A percentile compares a stretch with the other conserved stretches of the same genome.
phyloP scores from a whole-genome alignment of 2,797 vertebrate species.

The Heterohyrax brucei region DNA sequence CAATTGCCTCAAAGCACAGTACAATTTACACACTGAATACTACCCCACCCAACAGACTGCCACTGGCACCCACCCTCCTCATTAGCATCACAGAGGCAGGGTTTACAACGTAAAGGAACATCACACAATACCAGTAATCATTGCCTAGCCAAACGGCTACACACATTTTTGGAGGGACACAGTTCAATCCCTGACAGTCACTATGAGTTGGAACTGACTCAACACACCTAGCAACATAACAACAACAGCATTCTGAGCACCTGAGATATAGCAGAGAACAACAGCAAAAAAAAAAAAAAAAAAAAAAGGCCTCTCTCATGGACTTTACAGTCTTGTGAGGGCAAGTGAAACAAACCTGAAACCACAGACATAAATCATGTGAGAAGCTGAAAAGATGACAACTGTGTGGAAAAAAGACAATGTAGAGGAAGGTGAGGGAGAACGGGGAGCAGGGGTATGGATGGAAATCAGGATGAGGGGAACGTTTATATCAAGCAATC shows the following conservation, averaged over 20 bases:
- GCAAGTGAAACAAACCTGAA: slow-evolving; percentile 14
- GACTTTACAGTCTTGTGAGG: background rate
- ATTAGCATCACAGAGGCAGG: no score
- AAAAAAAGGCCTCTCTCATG: background rate
- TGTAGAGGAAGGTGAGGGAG: background rate
- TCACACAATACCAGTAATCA: no score
- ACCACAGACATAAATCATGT: background rate
- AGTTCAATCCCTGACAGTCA: no score
- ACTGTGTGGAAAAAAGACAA: background rate
- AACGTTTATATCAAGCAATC: background rate
- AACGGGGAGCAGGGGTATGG: background rate
- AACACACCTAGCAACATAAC: no score
- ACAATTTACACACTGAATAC: no score
- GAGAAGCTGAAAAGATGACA: background rate
- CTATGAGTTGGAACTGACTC: no score
- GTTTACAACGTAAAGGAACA: no score
- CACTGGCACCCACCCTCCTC: no score
- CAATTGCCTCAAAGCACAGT: no score
- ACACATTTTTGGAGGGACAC: no score
- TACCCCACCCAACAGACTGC: no score
- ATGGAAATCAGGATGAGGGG: background rate
- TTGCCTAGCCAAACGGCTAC: no score
- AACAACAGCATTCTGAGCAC: background rate
- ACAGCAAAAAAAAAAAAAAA: background rate
- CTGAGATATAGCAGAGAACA: background rate